These are phyloP conservation scores for Ormyrus nitidulus DNA, from an alignment of 2,888 invertebrate species.

Conservation along the genomic window DNA sequence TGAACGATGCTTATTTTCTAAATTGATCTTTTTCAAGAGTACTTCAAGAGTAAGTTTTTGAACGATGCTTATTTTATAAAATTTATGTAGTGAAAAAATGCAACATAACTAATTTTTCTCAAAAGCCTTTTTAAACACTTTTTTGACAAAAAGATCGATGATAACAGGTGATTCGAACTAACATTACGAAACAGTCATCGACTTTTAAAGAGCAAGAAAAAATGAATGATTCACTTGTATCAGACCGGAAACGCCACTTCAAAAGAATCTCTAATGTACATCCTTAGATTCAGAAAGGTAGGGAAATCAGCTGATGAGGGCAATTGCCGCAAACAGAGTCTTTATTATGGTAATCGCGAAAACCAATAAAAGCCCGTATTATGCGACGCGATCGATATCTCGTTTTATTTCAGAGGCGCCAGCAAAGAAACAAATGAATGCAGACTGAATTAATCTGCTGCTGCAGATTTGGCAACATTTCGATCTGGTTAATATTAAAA, in stretches of 20 bases:
- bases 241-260: slow-evolving; percentile 16
- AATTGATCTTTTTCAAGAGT: too few relatives aligned
- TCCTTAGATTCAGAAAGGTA: neutral
- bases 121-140: neutral
- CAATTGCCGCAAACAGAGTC: slow-evolving; percentile 24
- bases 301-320: slow-evolving; percentile 28
- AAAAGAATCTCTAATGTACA: slow-evolving; percentile 35
- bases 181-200: neutral
- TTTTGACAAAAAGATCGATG: neutral
- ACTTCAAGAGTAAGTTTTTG: too few relatives aligned
- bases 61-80: too few relatives aligned
- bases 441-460: too few relatives aligned
- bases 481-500: too few relatives aligned
- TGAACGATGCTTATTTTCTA: too few relatives aligned
- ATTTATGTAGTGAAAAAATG: too few relatives aligned
- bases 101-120: neutral
- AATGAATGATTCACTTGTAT: slow-evolving; percentile 38
- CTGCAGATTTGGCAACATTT: too few relatives aligned
- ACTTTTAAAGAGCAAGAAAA: slow-evolving; percentile 22
- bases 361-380: slow-evolving; percentile 35
- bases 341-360: slow-evolving; percentile 44
- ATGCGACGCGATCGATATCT: slow-evolving; percentile 7
- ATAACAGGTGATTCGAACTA: slow-evolving; percentile 10
- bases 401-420: neutral
- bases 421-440: too few relatives aligned